Conservation (phyloP, 1,140 invertebrate species). For the Zaprionus ghesquierei region DNA sequence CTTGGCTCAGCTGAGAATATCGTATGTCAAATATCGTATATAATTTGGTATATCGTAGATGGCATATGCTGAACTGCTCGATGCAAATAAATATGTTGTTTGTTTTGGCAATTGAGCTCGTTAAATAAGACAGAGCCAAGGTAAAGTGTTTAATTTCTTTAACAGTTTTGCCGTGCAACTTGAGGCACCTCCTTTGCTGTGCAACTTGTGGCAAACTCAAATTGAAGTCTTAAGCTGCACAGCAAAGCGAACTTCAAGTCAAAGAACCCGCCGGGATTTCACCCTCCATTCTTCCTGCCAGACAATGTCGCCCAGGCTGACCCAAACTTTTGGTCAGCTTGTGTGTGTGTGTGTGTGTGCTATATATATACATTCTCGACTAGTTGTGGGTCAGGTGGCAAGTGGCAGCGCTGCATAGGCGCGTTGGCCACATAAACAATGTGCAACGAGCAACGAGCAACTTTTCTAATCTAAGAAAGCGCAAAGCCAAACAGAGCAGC, state of each 20-base stretch:
- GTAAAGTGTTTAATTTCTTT: constrained; percentile 24
- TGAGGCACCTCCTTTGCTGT: too few relatives aligned
- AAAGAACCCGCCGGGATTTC: background rate
- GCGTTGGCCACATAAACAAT: constrained; percentile 46
- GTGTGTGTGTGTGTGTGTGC: background rate
- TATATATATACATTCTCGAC: background rate
- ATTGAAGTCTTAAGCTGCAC: constrained; percentile 30
- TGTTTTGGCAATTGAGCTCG: constrained; percentile 17
- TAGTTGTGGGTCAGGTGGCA: background rate
- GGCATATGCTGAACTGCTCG: background rate
- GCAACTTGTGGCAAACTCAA: constrained; percentile 29
- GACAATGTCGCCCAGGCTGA: constrained; percentile 26
- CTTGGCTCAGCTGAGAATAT: background rate
- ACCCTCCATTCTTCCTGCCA: background rate
- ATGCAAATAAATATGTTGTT: constrained; percentile 14
- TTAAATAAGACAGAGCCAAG: constrained; percentile 16
- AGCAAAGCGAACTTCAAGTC: constrained; percentile 18
- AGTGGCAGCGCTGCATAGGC: constrained; percentile 33
- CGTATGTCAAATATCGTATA: background rate
- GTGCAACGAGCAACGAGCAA: constrained; percentile 17
- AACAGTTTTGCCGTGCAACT: constrained; percentile 7
- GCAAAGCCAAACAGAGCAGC: constrained; percentile 27
- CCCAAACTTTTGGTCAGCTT: constrained; percentile 30
- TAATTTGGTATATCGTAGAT: background rate
- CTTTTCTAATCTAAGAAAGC: constrained; percentile 53